phyloP scores from a whole-genome alignment of 2,113 vertebrate species.

The Aphyosemion australe region DNA sequence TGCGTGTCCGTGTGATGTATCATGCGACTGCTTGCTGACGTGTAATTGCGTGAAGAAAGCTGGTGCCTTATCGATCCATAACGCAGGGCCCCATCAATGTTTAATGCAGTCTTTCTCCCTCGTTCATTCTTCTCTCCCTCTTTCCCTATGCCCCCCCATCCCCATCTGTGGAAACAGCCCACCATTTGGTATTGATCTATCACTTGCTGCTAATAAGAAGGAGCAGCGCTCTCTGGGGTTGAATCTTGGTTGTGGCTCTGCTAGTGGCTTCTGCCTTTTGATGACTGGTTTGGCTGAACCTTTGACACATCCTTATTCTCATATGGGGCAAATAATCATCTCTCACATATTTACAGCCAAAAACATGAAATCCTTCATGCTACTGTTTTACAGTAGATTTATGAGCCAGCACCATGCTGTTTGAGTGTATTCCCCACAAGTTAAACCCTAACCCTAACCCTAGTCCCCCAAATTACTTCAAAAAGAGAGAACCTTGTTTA shows the following conservation, averaged over 20 bases:
- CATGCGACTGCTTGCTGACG: constrained; percentile 64
- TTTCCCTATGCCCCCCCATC: constrained; percentile 15
- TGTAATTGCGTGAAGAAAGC: constrained; percentile 78
- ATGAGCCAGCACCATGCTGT: constrained; percentile 54
- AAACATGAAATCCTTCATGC: constrained; percentile 49
- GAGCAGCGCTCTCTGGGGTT: constrained; percentile 46
- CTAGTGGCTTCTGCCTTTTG: constrained; percentile 31
- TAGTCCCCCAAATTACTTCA: constrained; percentile 33
- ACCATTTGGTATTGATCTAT: constrained; percentile 74
- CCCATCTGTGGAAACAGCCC: constrained; percentile 63
- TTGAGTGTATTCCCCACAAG: constrained; percentile 50
- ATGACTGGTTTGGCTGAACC: constrained; percentile 7
- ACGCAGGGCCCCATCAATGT: constrained; percentile 73
- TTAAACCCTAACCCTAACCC: no score
- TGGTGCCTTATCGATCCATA: constrained; percentile 70
- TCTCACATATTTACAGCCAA: constrained; percentile 20
- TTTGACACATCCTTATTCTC: constrained; percentile 36
- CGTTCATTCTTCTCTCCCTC: constrained; percentile 43
- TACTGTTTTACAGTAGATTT: constrained; percentile 66
- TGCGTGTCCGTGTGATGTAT: constrained; percentile 57
- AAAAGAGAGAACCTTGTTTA: constrained; percentile 8
- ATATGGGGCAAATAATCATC: no score
- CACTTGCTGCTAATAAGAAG: constrained; percentile 65
- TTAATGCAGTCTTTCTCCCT: constrained; percentile 73
- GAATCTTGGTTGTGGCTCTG: constrained; percentile 29